These are phyloP conservation scores for Epirrita christyi DNA, from an alignment of 2,888 invertebrate genomes.

Conservation along the genomic window DNA sequence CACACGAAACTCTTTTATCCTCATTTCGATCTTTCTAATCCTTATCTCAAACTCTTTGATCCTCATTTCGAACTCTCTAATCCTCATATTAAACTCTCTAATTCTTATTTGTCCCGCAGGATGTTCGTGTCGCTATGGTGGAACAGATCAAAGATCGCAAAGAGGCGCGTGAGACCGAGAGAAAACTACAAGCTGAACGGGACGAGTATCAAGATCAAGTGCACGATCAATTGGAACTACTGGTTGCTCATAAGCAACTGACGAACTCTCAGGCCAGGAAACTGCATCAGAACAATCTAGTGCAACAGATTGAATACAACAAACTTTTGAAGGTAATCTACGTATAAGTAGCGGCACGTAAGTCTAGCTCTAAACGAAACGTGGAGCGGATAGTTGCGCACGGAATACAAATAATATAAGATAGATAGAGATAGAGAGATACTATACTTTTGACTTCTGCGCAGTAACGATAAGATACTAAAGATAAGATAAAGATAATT, in stretches of 20 bases:
- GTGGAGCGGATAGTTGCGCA: too few species aligned
- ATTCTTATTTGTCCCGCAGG: slow-evolving; percentile 43
- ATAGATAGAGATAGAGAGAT: too few species aligned
- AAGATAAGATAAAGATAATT: too few species aligned
- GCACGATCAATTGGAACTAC: slow-evolving; percentile 50
- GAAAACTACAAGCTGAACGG: slow-evolving; percentile 50
- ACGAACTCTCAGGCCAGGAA: slow-evolving; percentile 57
- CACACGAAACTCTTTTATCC: neutral
- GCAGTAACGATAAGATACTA: too few species aligned
- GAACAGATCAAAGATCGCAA: slow-evolving; percentile 66
- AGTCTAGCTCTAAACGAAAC: too few species aligned
- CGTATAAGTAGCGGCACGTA: too few species aligned
- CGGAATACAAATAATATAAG: too few species aligned
- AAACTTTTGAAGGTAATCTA: slow-evolving; percentile 64
- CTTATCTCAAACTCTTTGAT: neutral
- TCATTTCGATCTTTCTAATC: neutral
- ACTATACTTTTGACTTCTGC: too few species aligned
- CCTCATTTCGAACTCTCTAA: too few species aligned
- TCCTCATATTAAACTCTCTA: too few species aligned
- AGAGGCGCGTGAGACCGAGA: slow-evolving; percentile 45
- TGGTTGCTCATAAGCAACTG: slow-evolving; percentile 52
- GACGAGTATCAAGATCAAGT: slow-evolving; percentile 60
- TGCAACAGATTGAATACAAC: slow-evolving; percentile 69
- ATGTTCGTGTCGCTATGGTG: slow-evolving; percentile 61
- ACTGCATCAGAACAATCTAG: slow-evolving; percentile 54